phyloP scores from a whole-genome alignment of 1,140 invertebrate species.

The Euura saliciscinereae region DNA sequence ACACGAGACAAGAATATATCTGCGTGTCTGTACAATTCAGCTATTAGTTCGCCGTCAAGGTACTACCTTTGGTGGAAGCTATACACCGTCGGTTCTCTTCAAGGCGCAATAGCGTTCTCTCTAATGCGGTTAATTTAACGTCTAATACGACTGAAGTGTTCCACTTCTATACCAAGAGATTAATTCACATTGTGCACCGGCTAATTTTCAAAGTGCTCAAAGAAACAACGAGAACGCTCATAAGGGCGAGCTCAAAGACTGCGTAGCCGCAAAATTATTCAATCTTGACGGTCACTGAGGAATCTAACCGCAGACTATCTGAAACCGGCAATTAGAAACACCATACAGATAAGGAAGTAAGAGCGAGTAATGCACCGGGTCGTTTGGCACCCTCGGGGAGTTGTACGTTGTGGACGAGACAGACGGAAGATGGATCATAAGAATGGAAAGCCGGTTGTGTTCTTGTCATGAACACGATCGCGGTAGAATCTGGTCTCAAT shows the following conservation, averaged over 20 bases:
- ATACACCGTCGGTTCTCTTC: neutral
- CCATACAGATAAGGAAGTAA: neutral
- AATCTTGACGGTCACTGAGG: too few species aligned
- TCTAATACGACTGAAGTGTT: neutral
- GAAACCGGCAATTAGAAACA: neutral
- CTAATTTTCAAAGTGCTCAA: neutral
- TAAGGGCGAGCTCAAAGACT: too few species aligned
- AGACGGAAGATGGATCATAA: neutral
- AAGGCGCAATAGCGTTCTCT: neutral
- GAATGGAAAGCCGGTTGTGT: neutral
- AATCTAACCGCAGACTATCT: too few species aligned
- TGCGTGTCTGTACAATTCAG: neutral
- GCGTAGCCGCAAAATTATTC: too few species aligned
- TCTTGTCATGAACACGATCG: neutral
- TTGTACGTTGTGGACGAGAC: neutral
- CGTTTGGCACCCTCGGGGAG: neutral
- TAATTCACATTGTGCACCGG: neutral
- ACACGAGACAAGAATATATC: neutral
- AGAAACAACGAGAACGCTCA: too few species aligned
- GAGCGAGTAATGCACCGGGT: neutral
- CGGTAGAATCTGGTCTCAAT: too few species aligned
- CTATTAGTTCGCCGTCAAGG: neutral
- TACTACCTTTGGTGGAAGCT: neutral
- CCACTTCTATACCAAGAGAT: neutral
- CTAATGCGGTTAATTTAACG: neutral